phyloP scores from a whole-genome alignment of 2,113 vertebrate species.

The Hystrix cristata region DNA sequence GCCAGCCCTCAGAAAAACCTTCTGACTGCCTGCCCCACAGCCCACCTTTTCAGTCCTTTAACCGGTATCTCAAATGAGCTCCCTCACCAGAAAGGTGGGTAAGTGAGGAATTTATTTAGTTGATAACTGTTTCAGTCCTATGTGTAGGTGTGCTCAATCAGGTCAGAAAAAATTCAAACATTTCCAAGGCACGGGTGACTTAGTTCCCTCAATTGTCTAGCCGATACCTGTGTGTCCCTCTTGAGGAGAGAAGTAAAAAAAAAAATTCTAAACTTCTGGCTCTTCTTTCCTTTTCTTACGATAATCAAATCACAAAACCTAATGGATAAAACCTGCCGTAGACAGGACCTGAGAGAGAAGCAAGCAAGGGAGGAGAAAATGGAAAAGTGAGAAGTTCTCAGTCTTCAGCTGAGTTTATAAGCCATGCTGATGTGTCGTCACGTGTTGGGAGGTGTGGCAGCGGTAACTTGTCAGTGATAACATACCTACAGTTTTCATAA shows the following conservation, averaged over 20 bases:
- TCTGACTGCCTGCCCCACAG: conserved; percentile 31
- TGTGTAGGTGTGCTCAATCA: background rate
- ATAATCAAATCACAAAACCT: background rate
- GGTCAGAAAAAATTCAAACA: background rate
- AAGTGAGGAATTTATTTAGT: background rate
- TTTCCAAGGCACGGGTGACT: background rate
- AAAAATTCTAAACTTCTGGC: background rate
- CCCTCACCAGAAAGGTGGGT: background rate
- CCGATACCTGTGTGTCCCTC: background rate
- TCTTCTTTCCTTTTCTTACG: background rate
- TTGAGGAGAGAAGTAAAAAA: background rate
- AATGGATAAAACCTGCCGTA: background rate
- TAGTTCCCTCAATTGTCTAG: background rate
- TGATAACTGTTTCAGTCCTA: background rate
- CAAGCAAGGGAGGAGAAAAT: background rate
- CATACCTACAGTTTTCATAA: background rate
- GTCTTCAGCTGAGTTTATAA: background rate
- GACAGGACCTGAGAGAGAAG: background rate
- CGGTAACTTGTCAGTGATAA: background rate
- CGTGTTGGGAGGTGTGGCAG: background rate
- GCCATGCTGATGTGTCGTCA: background rate
- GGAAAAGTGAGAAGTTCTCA: background rate
- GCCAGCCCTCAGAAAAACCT: conserved; percentile 74
- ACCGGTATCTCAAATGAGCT: background rate
- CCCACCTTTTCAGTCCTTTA: conserved; percentile 59